A percentile compares a stretch with the other conserved stretches of the same genome.
These are phyloP conservation scores for Aleiodes alternator DNA, from an alignment of 2,888 invertebrate species.

Conservation along the genomic window DNA sequence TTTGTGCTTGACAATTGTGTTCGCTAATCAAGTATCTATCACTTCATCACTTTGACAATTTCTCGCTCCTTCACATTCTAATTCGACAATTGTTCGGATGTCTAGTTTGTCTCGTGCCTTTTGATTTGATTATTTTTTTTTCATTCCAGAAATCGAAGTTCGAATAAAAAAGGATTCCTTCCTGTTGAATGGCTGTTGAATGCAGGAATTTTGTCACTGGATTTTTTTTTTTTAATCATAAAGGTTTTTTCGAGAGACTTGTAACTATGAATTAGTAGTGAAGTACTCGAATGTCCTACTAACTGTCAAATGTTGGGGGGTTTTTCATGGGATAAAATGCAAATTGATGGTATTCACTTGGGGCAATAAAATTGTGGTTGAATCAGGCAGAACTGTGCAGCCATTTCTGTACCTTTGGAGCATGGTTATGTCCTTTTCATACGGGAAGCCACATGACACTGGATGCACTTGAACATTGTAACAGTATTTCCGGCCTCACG, in stretches of 20 bases:
- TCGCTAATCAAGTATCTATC: slow-evolving; percentile 19
- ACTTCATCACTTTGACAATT: slow-evolving; percentile 13
- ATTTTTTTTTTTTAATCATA: no score
- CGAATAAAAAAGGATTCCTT: no score
- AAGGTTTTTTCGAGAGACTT: no score
- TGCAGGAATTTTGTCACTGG: no score
- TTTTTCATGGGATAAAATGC: background rate
- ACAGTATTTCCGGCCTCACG: background rate
- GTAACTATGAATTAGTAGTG: background rate
- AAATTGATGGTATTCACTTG: background rate
- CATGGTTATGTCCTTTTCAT: background rate
- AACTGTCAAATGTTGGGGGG: background rate
- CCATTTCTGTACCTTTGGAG: background rate
- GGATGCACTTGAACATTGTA: slow-evolving; percentile 19
- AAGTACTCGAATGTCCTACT: background rate
- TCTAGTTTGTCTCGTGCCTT: background rate
- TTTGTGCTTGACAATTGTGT: slow-evolving; percentile 12
- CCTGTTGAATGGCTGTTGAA: no score
- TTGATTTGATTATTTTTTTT: no score
- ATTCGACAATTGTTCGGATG: background rate
- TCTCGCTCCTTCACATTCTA: slow-evolving; percentile 18
- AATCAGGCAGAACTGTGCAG: background rate
- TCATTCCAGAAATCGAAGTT: no score
- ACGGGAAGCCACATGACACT: slow-evolving; percentile 12
- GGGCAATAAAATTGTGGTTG: slow-evolving; percentile 9